A percentile compares a stretch with the other conserved stretches of the same genome.
Conservation (phyloP, 1,140 invertebrate genomes). For the Achatina immaculata region DNA sequence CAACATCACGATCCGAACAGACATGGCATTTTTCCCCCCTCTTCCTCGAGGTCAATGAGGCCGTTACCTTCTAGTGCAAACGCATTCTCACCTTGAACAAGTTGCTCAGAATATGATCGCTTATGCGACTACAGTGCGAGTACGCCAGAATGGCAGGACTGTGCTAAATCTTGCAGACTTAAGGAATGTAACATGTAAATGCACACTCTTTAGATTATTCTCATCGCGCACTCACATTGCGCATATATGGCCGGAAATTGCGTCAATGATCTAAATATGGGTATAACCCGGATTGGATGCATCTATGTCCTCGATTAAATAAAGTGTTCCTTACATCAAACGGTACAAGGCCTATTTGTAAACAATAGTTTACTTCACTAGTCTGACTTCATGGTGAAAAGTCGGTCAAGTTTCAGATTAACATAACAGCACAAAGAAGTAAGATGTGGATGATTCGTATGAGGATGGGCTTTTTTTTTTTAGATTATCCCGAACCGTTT, state of each 20-base stretch:
- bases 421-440: too few species aligned
- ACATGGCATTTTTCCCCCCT: background rate
- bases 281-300: slow-evolving; percentile 14
- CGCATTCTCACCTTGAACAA: background rate
- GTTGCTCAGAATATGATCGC: background rate
- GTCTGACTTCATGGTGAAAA: too few species aligned
- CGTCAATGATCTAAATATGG: slow-evolving; percentile 9
- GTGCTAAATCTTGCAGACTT: background rate
- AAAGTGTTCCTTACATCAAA: too few species aligned
- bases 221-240: slow-evolving; percentile 21
- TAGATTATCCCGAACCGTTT: too few species aligned
- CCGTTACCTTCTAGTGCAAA: background rate
- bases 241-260: slow-evolving; percentile 28
- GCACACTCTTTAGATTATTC: background rate
- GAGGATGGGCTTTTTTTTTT: too few species aligned
- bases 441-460: too few species aligned
- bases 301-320: background rate
- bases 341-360: too few species aligned
- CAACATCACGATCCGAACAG: background rate
- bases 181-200: background rate
- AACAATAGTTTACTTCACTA: too few species aligned
- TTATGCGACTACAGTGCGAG: background rate
- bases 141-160: background rate
- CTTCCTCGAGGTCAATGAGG: background rate
- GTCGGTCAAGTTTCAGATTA: too few species aligned